Evolutionary conservation across 2,888 invertebrate genomes (phyloP), one percentile per base, ranked within the genome.

Genomic region (Drosophila borborema): DNA sequence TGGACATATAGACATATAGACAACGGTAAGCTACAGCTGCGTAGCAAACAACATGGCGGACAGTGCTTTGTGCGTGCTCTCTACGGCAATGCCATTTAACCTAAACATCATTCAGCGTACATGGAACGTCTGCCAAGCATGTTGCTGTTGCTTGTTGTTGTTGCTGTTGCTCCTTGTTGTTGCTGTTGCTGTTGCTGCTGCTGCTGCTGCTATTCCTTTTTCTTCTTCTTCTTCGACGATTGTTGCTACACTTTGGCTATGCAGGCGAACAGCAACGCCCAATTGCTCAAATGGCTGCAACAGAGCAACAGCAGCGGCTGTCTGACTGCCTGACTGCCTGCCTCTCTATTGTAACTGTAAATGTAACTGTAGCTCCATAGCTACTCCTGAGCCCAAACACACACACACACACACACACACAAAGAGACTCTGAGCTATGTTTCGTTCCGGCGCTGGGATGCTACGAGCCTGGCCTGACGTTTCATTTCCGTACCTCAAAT

Each of bases 401-500:
- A n/a, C n/a, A n/a, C n/a, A n/a, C n/a, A n/a, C n/a, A 64, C 34
- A 62, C 59, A 64, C 61, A 64, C 45, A 63, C 45, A 60, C 23
- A 28, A 28, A 58, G 12, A 64, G 18, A 64, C 14, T 38, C 7
- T 51, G 28, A 48, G 45, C 48, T 38, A 7, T 14, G 34, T 58
- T 31, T 14, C 20, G 56, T 58, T 56, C 56, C 20, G 53, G 51
- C 67, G 63, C 46, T 45, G 46, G 46, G 40, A 34, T 49, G 68
- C 61, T 56, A 31, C 61, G 54, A 61, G 69, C 54, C 51, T 61
- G n/a, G 58, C 60, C 77, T 86, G 90, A 89, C 86, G 81, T 86
- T 89, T 86, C 90, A 86, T 86, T 86, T 90, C 90, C 90, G 89
- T 86, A 89, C 86, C 89, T 90, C 90, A 90, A 90, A 90, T 61